Percentiles rank a stretch among this genome's conserved stretches.
Evolutionary conservation across 2,888 invertebrate species (phyloP).

Genomic region (Leucoptera coffeella): DNA sequence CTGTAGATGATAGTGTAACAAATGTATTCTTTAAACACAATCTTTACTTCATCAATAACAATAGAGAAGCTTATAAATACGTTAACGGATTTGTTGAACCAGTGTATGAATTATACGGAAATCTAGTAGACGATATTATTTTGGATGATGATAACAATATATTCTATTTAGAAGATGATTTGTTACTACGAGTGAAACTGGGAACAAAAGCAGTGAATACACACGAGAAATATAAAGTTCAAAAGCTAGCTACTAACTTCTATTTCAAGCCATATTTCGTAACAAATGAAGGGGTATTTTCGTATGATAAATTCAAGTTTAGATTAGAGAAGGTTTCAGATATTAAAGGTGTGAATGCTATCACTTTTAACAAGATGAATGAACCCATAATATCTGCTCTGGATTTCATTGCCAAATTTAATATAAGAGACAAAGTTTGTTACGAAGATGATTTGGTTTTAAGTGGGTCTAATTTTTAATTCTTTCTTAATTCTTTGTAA

Average conservation of each 20-base stretch:
- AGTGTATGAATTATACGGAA: slow-evolving; percentile 17
- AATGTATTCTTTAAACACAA: slow-evolving; percentile 23
- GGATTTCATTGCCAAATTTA: slow-evolving; percentile 18
- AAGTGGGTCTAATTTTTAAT: too few species aligned
- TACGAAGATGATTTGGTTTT: slow-evolving; percentile 16
- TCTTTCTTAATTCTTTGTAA: too few species aligned
- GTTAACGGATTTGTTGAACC: slow-evolving; percentile 17
- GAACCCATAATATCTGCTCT: slow-evolving; percentile 25
- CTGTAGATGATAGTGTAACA: slow-evolving; percentile 18
- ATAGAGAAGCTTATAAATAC: slow-evolving; percentile 22
- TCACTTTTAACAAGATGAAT: slow-evolving; percentile 21
- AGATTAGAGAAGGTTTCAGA: slow-evolving; percentile 24
- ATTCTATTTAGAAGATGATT: slow-evolving; percentile 19
- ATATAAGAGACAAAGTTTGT: slow-evolving; percentile 15
- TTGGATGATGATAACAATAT: slow-evolving; percentile 29
- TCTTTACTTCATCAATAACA: slow-evolving; percentile 20
- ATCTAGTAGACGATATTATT: slow-evolving; percentile 18
- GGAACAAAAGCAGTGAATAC: slow-evolving; percentile 22
- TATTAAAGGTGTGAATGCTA: slow-evolving; percentile 17
- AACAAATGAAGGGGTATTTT: slow-evolving; percentile 20
- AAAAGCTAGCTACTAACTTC: slow-evolving; percentile 17
- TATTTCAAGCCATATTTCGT: slow-evolving; percentile 18
- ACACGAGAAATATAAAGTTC: slow-evolving; percentile 18
- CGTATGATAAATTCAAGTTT: slow-evolving; percentile 34
- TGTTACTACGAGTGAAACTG: slow-evolving; percentile 21